Conservation (phyloP, 2,888 invertebrate species). For the Drosophila testacea region DNA sequence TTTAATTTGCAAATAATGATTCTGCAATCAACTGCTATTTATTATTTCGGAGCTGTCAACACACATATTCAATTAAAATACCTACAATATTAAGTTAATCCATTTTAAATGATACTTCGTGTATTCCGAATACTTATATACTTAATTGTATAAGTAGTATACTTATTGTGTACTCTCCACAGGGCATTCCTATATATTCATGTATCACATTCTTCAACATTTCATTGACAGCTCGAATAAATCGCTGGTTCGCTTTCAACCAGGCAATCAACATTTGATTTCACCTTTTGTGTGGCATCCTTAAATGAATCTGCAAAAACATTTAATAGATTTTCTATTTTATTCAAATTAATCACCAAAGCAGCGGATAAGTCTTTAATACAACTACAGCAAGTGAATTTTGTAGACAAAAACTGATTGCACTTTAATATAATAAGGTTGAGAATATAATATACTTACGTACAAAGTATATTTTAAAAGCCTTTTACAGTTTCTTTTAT, state of each 20-base stretch:
- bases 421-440: conserved; percentile 3
- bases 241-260: too few relatives aligned
- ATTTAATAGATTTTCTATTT: not conserved
- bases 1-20: not conserved
- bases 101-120: not conserved
- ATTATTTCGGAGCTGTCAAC: conserved; percentile 4
- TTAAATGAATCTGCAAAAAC: too few relatives aligned
- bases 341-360: not conserved
- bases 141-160: not conserved
- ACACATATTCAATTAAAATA: not conserved
- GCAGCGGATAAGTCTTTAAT: not conserved
- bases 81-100: not conserved
- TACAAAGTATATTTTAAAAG: conserved; percentile 17
- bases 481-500: conserved; percentile 26
- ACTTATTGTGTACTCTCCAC: not conserved
- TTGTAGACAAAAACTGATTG: not conserved
- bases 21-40: not conserved
- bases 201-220: not conserved
- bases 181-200: not conserved
- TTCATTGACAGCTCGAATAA: not conserved
- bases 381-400: not conserved
- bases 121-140: not conserved
- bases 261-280: not conserved
- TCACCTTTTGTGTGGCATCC: too few relatives aligned
- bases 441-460: not conserved